Percentiles rank a stretch among this genome's conserved stretches.
Conservation (phyloP, 2,113 vertebrate species). For the Merops nubicus region DNA sequence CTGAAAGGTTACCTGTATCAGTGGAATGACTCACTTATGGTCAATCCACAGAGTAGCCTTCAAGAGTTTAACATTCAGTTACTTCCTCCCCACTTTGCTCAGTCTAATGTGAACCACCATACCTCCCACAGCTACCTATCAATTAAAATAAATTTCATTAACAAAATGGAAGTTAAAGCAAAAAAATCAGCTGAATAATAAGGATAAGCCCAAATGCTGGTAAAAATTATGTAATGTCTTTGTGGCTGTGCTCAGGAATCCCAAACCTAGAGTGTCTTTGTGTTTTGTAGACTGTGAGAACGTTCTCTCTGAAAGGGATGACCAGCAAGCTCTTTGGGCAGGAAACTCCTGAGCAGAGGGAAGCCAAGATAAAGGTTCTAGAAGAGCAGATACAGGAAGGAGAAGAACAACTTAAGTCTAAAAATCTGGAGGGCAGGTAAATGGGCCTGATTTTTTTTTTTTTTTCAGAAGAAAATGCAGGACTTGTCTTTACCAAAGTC, state of each 20-base stretch:
- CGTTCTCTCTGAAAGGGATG: constrained; percentile 95
- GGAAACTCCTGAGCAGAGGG: constrained; percentile 92
- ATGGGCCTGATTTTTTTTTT: neutral
- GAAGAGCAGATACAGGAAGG: constrained; percentile 92
- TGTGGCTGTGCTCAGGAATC: neutral
- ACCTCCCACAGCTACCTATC: neutral
- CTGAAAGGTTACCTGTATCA: neutral
- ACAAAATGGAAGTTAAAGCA: neutral
- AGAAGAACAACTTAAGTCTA: constrained; percentile 87
- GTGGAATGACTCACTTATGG: neutral
- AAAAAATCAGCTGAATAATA: neutral
- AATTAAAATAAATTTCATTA: neutral
- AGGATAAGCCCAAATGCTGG: neutral
- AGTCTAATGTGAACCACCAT: neutral
- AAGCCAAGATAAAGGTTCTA: constrained; percentile 87
- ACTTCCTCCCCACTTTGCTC: neutral
- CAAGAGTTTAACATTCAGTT: neutral
- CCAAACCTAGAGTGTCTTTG: neutral
- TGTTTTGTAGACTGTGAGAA: constrained; percentile 85
- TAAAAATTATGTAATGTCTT: neutral
- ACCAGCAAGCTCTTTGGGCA: constrained; percentile 96
- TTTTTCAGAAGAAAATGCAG: constrained; percentile 30
- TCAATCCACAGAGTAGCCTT: neutral
- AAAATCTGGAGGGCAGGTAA: constrained; percentile 91
- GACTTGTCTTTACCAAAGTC: neutral